Percentiles rank a stretch among this genome's conserved stretches.
These are phyloP conservation scores for Corythucha ciliata DNA, from an alignment of 2,888 invertebrate species.

Conservation along the genomic window DNA sequence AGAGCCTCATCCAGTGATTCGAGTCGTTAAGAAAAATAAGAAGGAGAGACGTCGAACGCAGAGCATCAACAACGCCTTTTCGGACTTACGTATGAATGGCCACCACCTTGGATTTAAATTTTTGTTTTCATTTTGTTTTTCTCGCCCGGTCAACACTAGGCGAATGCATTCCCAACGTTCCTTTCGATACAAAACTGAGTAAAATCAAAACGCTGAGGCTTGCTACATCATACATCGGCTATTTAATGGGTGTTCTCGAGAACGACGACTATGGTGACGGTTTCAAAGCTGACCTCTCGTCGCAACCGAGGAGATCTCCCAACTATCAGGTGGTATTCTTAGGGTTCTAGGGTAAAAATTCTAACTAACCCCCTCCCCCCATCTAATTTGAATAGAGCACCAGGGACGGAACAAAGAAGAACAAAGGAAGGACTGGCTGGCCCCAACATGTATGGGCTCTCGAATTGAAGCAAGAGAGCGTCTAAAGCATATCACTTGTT, in stretches of 20 bases:
- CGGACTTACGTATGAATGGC: constrained; percentile 74
- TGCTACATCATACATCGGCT: constrained; percentile 87
- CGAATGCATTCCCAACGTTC: constrained; percentile 93
- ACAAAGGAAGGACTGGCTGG: constrained; percentile 91
- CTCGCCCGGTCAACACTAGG: not conserved
- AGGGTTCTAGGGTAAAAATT: too few relatives aligned
- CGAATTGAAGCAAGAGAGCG: constrained; percentile 59
- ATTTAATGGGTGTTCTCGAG: constrained; percentile 80
- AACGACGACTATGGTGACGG: constrained; percentile 70
- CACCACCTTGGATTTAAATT: too few relatives aligned
- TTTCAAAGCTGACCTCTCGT: constrained; percentile 75
- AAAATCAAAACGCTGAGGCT: constrained; percentile 89
- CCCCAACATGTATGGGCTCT: constrained; percentile 95
- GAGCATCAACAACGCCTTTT: constrained; percentile 91
- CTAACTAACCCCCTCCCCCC: too few relatives aligned
- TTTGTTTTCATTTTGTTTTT: too few relatives aligned
- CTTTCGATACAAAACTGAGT: constrained; percentile 78
- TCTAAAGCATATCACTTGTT: too few relatives aligned
- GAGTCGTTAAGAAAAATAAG: constrained; percentile 76
- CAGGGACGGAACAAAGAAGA: constrained; percentile 40
- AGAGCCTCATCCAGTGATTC: constrained; percentile 33
- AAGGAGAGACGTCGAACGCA: constrained; percentile 86
- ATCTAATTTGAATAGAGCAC: constrained; percentile 16
- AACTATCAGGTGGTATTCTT: not conserved
- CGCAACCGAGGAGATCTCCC: constrained; percentile 14